Evolutionary conservation across 2,888 invertebrate species (phyloP).

Genomic region (Meiosimyza platycephala): DNA sequence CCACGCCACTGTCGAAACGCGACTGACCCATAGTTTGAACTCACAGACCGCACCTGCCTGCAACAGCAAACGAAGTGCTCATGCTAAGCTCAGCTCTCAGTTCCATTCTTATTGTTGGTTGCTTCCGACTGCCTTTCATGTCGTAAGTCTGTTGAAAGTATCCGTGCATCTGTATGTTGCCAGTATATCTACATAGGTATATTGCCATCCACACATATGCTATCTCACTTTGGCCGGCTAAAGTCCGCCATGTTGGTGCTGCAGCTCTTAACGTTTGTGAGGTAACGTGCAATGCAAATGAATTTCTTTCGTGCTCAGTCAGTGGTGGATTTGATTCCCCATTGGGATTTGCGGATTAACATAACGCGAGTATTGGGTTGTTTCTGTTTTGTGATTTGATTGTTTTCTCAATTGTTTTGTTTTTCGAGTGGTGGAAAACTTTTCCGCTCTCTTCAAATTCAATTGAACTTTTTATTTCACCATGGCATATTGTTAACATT

Average conservation of each 20-base stretch:
- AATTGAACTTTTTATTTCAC: neutral
- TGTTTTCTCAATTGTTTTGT: neutral
- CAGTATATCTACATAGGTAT: constrained; percentile 34
- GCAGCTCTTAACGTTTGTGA: neutral
- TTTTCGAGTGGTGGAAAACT: neutral
- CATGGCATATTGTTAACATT: neutral
- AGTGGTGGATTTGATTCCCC: constrained; percentile 19
- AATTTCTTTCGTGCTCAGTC: neutral
- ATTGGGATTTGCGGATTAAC: constrained; percentile 10
- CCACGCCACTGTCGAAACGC: constrained; percentile 62
- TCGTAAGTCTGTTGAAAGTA: neutral
- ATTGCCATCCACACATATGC: constrained; percentile 12
- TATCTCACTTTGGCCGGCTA: constrained; percentile 15
- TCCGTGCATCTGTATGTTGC: neutral
- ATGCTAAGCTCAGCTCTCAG: neutral
- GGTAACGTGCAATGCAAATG: neutral
- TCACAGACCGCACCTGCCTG: constrained; percentile 60
- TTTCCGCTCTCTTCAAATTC: neutral
- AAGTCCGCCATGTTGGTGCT: constrained; percentile 28
- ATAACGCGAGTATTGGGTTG: no score
- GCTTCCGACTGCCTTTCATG: constrained; percentile 36
- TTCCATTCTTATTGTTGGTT: constrained; percentile 34
- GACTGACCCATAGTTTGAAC: constrained; percentile 48
- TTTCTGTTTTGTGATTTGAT: neutral
- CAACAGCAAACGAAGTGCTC: constrained; percentile 10